phyloP scores from a whole-genome alignment of 2,113 vertebrate genomes.

The human region DNA sequence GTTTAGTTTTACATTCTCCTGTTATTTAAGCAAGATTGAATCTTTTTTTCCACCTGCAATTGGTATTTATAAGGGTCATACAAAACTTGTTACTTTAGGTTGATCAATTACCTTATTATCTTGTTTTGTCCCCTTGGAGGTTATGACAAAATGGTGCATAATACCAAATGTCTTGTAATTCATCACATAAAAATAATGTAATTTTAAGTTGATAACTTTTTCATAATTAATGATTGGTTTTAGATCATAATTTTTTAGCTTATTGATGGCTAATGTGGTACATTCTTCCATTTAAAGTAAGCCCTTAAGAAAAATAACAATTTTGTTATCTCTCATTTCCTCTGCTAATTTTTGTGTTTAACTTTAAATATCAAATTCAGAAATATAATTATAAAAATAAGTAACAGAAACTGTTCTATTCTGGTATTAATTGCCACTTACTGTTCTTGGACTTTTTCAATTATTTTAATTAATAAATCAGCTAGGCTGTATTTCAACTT shows the following conservation, averaged over 20 bases:
- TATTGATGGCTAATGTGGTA: neutral
- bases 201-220: slow-evolving; percentile 22
- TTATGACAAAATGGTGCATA: slow-evolving; percentile 33
- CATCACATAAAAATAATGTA: slow-evolving; percentile 19
- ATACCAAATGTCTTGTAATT: neutral
- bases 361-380: slow-evolving; percentile 22
- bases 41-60: neutral
- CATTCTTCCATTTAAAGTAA: slow-evolving; percentile 23
- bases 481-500: neutral
- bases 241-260: neutral
- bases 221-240: neutral
- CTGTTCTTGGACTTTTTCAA: neutral
- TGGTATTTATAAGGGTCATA: neutral
- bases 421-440: neutral
- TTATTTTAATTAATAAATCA: slow-evolving; percentile 6
- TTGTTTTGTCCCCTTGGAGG: neutral
- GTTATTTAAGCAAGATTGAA: neutral
- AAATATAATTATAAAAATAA: slow-evolving; percentile 32
- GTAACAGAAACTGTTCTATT: neutral
- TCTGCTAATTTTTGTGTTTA: slow-evolving; percentile 6
- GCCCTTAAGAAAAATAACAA: neutral
- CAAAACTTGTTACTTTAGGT: neutral
- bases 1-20: neutral
- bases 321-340: neutral
- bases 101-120: slow-evolving; percentile 13